These are phyloP conservation scores for Hydrozoanthus tunicans DNA, from an alignment of 64 coral and sea anemone genomes.

Conservation along the genomic window DNA sequence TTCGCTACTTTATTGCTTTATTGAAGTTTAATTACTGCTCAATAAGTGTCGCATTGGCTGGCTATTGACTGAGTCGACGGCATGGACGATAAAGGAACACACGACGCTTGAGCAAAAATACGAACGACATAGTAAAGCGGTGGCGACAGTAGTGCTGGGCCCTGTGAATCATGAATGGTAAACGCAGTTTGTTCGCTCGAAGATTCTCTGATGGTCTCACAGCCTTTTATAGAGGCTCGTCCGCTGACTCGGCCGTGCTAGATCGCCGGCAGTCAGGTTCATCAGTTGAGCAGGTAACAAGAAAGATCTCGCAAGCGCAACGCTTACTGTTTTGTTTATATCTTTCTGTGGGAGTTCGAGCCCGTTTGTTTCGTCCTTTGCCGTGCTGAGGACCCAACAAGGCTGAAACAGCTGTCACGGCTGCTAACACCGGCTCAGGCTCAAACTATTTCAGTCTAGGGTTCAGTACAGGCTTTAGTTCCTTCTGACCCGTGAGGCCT, in stretches of 20 bases:
- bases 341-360: too few relatives aligned
- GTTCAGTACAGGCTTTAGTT: too few relatives aligned
- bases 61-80: slow-evolving; percentile 45
- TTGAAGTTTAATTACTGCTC: slow-evolving; percentile 30
- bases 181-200: slow-evolving; percentile 52
- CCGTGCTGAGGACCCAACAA: too few relatives aligned
- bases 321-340: not conserved
- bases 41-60: slow-evolving; percentile 15
- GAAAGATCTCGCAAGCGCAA: not conserved
- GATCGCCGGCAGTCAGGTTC: not conserved
- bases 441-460: too few relatives aligned
- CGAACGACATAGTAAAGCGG: slow-evolving; percentile 7
- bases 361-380: too few relatives aligned
- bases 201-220: slow-evolving; percentile 46
- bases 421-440: too few relatives aligned
- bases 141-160: not conserved
- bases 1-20: slow-evolving; percentile 15
- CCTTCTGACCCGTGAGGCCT: too few relatives aligned
- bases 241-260: not conserved
- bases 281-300: not conserved
- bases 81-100: slow-evolving; percentile 22
- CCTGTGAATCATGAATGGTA: not conserved
- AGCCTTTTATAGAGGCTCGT: not conserved
- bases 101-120: not conserved
- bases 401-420: too few relatives aligned